Percentiles rank a stretch among this genome's conserved stretches.
Conservation (phyloP, 2,888 invertebrate genomes). For the Rhamnusium bicolor region DNA sequence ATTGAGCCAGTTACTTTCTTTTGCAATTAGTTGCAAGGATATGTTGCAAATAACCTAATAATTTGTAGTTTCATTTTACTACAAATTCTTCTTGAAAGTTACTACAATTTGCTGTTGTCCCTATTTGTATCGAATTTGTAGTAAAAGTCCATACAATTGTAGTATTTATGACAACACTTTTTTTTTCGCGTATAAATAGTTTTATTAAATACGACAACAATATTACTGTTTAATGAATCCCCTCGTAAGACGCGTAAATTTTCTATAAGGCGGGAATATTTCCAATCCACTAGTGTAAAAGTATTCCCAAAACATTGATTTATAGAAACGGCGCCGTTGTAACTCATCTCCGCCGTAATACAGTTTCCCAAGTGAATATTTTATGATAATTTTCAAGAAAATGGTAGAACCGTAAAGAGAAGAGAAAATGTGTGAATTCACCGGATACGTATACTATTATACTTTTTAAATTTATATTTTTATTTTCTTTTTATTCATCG, state of each 20-base stretch:
- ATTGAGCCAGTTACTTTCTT: too few species aligned
- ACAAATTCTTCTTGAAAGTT: too few species aligned
- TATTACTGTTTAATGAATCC: background rate
- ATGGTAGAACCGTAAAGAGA: slow-evolving; percentile 47
- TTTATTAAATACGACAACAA: background rate
- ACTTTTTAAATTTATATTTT: slow-evolving; percentile 52
- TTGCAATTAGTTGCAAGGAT: too few species aligned
- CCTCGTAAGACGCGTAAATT: background rate
- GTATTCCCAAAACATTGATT: slow-evolving; percentile 58
- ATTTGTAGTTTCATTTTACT: too few species aligned
- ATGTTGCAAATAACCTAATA: too few species aligned
- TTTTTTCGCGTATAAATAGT: background rate
- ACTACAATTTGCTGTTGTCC: too few species aligned
- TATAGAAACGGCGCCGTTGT: slow-evolving; percentile 60
- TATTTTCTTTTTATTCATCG: slow-evolving; percentile 42
- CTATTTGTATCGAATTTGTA: too few species aligned
- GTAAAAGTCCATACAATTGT: too few species aligned
- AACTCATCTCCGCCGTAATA: slow-evolving; percentile 62
- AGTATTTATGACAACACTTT: too few species aligned
- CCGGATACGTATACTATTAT: slow-evolving; percentile 45
- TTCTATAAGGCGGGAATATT: slow-evolving; percentile 37
- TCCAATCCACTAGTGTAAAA: slow-evolving; percentile 48
- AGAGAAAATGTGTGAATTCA: slow-evolving; percentile 49
- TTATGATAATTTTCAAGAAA: slow-evolving; percentile 63
- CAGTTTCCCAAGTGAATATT: slow-evolving; percentile 64